Evolutionary conservation across 1,140 invertebrate species (phyloP).

Genomic region (Drosophila funebris): DNA sequence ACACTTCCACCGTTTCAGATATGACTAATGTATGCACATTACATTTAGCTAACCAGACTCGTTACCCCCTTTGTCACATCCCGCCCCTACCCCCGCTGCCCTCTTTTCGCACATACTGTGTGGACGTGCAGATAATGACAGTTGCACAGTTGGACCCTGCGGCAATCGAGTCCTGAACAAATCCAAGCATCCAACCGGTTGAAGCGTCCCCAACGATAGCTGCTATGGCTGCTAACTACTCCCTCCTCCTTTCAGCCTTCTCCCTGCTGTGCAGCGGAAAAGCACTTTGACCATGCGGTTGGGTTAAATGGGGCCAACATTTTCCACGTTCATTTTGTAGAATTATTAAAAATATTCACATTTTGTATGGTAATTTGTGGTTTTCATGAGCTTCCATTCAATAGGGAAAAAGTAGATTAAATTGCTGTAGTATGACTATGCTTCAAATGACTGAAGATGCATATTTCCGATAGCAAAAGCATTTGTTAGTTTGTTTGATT

Average conservation of each 20-base stretch:
- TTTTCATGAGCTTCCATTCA: neutral
- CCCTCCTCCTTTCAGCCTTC: neutral
- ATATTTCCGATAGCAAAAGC: too few species aligned
- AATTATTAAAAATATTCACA: constrained; percentile 25
- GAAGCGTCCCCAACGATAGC: neutral
- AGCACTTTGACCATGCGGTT: constrained; percentile 39
- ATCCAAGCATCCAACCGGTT: neutral
- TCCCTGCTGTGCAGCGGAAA: constrained; percentile 10
- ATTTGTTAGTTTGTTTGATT: too few species aligned
- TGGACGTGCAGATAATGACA: constrained; percentile 67
- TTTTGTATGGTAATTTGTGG: constrained; percentile 29
- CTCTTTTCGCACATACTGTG: constrained; percentile 11
- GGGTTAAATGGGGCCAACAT: constrained; percentile 20
- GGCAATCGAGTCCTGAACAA: constrained; percentile 19
- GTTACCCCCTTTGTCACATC: neutral
- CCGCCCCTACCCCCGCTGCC: neutral
- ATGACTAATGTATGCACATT: constrained; percentile 76
- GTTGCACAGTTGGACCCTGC: constrained; percentile 25
- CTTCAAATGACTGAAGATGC: too few species aligned
- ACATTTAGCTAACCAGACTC: constrained; percentile 28
- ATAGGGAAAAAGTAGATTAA: too few species aligned
- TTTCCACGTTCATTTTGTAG: neutral
- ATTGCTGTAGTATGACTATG: too few species aligned
- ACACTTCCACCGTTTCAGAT: constrained; percentile 41
- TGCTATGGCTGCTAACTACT: too few species aligned